Evolutionary conservation across 1,140 invertebrate genomes (phyloP).

Genomic region (Scaptomyza hsui): DNA sequence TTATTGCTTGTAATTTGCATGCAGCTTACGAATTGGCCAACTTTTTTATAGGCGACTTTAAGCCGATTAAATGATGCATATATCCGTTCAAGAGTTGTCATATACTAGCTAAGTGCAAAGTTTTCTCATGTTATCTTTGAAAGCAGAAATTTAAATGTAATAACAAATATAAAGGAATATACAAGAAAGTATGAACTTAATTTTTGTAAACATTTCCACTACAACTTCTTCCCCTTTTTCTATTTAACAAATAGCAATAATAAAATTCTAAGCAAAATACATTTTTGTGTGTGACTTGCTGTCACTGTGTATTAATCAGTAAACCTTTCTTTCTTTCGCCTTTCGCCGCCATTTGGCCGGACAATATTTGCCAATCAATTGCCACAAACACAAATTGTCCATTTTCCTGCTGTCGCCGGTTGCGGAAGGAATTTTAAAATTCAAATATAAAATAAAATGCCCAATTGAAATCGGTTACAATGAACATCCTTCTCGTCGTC

Average conservation of each 20-base stretch:
- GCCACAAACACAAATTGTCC: constrained; percentile 83
- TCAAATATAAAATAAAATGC: constrained; percentile 84
- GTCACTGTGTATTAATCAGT: constrained; percentile 75
- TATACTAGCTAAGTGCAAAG: constrained; percentile 40
- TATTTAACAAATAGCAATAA: background rate
- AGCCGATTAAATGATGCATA: constrained; percentile 66
- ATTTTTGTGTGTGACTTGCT: constrained; percentile 41
- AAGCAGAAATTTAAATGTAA: no score
- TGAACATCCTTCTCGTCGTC: constrained; percentile 50
- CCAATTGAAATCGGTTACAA: constrained; percentile 81
- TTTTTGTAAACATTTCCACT: no score
- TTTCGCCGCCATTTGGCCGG: constrained; percentile 66
- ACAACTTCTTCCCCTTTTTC: background rate
- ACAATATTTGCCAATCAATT: constrained; percentile 84
- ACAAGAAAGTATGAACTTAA: no score
- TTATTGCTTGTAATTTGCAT: constrained; percentile 81
- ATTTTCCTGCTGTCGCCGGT: constrained; percentile 74
- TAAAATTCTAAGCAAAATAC: constrained; percentile 9
- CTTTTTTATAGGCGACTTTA: constrained; percentile 71
- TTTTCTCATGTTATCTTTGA: constrained; percentile 4
- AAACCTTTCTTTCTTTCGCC: constrained; percentile 59
- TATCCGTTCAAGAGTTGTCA: constrained; percentile 43
- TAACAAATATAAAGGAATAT: no score
- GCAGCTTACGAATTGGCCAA: constrained; percentile 69
- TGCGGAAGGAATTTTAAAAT: constrained; percentile 83